A percentile compares a stretch with the other conserved stretches of the same genome.
Evolutionary conservation across 1,140 invertebrate species (phyloP).

Genomic region (Neotoxoptera formosana): DNA sequence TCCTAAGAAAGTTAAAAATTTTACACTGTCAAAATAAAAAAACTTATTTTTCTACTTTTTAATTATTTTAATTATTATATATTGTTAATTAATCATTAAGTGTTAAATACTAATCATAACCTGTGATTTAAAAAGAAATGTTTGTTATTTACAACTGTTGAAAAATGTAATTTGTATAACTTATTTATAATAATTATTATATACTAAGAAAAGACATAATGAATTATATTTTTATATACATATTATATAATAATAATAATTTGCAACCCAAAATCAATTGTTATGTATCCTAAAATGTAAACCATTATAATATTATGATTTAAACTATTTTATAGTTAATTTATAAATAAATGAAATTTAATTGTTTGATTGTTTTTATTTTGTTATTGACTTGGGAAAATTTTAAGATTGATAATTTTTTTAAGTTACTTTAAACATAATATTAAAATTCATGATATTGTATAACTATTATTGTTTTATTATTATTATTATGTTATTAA

Average conservation of each 20-base stretch:
- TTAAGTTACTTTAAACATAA: neutral
- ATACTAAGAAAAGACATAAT: slow-evolving; percentile 26
- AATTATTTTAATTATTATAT: neutral
- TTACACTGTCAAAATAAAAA: slow-evolving; percentile 14
- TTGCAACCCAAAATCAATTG: neutral
- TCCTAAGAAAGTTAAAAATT: neutral
- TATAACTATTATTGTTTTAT: slow-evolving; percentile 37
- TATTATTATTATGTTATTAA: slow-evolving; percentile 18
- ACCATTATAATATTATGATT: neutral
- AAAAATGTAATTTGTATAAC: neutral
- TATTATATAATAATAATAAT: neutral
- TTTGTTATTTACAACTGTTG: neutral
- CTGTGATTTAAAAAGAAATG: slow-evolving; percentile 41
- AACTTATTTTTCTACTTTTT: slow-evolving; percentile 36
- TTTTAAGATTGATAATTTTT: slow-evolving; percentile 13
- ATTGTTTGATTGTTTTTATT: slow-evolving; percentile 17
- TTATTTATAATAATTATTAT: neutral
- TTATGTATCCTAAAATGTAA: neutral
- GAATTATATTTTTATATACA: slow-evolving; percentile 43
- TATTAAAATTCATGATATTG: neutral
- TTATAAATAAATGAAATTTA: neutral
- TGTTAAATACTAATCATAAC: neutral
- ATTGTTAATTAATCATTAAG: slow-evolving; percentile 41
- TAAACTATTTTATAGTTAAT: slow-evolving; percentile 37
- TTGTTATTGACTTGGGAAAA: slow-evolving; percentile 13